Evolutionary conservation across 2,797 vertebrate species (phyloP).

Genomic region (Molossus molossus): DNA sequence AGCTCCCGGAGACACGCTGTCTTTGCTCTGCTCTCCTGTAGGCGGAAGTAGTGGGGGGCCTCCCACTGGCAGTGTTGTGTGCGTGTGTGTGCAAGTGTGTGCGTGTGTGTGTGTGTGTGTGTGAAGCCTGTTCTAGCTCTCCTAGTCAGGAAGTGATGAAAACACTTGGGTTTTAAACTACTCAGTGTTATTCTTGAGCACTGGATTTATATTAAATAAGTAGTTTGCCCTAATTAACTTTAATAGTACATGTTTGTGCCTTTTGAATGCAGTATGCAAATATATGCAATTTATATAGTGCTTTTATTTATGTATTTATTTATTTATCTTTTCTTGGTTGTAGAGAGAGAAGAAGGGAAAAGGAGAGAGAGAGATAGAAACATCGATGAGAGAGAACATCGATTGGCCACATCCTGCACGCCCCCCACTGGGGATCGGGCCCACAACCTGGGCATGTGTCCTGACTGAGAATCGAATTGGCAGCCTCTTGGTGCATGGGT

Average conservation of each 20-base stretch:
- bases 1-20: background rate
- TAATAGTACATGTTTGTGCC: conserved; percentile 70
- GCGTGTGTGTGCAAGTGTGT: background rate
- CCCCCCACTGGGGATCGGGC: too few species aligned
- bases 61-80: background rate
- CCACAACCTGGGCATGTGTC: too few species aligned
- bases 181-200: conserved; percentile 68
- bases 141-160: conserved; percentile 61
- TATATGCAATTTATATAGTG: conserved; percentile 74
- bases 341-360: too few species aligned
- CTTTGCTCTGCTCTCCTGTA: background rate
- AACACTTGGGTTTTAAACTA: conserved; percentile 62
- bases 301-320: background rate
- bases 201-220: conserved; percentile 76
- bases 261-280: conserved; percentile 76
- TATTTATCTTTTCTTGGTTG: too few species aligned
- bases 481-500: too few species aligned
- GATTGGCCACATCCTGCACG: too few species aligned
- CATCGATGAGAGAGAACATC: too few species aligned
- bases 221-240: conserved; percentile 79
- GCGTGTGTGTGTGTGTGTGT: background rate
- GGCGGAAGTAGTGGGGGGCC: background rate
- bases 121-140: conserved; percentile 15
- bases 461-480: too few species aligned
- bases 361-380: too few species aligned